Evolutionary conservation across 2,113 vertebrate genomes (phyloP).

Genomic region (Uropsilus gracilis): DNA sequence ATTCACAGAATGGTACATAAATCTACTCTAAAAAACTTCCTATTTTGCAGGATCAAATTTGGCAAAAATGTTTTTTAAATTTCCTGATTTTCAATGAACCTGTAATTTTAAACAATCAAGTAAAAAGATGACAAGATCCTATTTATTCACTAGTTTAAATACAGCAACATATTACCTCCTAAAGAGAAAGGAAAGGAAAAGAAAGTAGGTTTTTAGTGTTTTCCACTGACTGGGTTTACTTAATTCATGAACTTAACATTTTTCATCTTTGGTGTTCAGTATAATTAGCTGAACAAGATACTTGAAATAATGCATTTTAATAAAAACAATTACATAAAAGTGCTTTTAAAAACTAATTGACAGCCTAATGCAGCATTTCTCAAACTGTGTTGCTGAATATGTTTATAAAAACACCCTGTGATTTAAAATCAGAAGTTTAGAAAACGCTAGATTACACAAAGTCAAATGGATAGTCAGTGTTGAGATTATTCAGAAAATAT

Average conservation of each 20-base stretch:
- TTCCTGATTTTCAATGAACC: background rate
- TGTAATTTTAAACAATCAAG: background rate
- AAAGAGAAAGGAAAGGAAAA: background rate
- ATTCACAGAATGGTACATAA: background rate
- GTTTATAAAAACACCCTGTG: background rate
- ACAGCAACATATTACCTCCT: background rate
- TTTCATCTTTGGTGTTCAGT: slow-evolving; percentile 50
- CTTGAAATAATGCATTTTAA: slow-evolving; percentile 63
- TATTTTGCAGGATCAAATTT: background rate
- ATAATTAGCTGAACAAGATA: slow-evolving; percentile 61
- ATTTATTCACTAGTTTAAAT: slow-evolving; percentile 4
- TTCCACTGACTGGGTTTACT: slow-evolving; percentile 52
- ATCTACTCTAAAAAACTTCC: background rate
- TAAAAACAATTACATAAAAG: slow-evolving; percentile 58
- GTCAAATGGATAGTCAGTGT: background rate
- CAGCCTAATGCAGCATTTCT: background rate
- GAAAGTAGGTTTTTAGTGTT: background rate
- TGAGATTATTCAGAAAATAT: background rate
- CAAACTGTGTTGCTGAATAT: background rate
- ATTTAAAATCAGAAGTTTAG: slow-evolving; percentile 36
- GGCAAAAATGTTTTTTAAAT: background rate
- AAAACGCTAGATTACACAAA: background rate
- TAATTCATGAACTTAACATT: slow-evolving; percentile 48
- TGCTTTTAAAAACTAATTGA: slow-evolving; percentile 48
- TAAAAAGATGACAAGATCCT: background rate